Evolutionary conservation across 1,140 invertebrate species (phyloP).

Genomic region (Drosophila paulistorum): DNA sequence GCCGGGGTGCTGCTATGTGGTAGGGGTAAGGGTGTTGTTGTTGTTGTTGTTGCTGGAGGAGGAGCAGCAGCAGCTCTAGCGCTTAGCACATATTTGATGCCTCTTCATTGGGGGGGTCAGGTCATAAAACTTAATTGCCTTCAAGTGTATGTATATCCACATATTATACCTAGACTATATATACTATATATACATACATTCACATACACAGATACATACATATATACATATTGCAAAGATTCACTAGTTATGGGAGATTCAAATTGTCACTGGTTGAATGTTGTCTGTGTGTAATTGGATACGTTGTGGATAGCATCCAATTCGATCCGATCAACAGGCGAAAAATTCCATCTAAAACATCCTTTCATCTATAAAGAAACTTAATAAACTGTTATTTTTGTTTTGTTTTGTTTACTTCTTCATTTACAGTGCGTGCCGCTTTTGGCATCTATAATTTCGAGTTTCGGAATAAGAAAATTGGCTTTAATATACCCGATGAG

Average conservation of each 20-base stretch:
- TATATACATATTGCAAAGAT: background rate
- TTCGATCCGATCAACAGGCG: slow-evolving; percentile 1
- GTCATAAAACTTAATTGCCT: slow-evolving; percentile 58
- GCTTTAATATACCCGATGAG: slow-evolving; percentile 79
- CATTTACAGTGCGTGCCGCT: slow-evolving; percentile 69
- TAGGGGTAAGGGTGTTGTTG: background rate
- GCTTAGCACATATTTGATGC: slow-evolving; percentile 33
- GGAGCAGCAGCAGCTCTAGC: background rate
- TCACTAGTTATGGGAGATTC: background rate
- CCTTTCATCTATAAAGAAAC: background rate
- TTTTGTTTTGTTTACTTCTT: slow-evolving; percentile 1
- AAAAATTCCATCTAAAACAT: background rate
- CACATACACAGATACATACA: background rate
- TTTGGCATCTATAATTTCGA: slow-evolving; percentile 81
- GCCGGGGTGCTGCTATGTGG: background rate
- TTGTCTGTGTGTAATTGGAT: background rate
- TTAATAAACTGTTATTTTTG: too few relatives aligned
- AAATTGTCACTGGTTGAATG: slow-evolving; percentile 1
- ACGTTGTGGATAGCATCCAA: background rate
- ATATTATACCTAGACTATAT: slow-evolving; percentile 8
- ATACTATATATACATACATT: background rate
- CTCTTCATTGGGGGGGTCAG: slow-evolving; percentile 32
- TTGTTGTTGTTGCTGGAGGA: background rate
- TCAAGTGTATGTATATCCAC: slow-evolving; percentile 27
- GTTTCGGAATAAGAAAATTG: slow-evolving; percentile 81